Conservation (phyloP, 1,140 invertebrate genomes). For the Pseudomyrmex sp. region DNA sequence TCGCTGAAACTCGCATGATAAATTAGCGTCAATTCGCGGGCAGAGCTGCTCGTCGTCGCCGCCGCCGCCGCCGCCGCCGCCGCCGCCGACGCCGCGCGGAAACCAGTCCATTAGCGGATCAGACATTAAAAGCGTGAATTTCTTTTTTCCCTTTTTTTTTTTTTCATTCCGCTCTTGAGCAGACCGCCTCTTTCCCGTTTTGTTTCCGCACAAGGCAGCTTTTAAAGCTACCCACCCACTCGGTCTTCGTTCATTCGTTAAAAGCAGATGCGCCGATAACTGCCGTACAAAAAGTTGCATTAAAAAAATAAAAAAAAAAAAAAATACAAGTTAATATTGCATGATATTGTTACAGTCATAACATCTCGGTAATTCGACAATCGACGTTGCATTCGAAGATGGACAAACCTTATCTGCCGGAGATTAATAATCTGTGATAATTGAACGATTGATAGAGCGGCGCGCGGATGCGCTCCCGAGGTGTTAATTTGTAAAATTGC, state of each 20-base stretch:
- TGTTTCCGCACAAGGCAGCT: slow-evolving; percentile 31
- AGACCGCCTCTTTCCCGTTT: background rate
- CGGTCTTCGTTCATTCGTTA: slow-evolving; percentile 11
- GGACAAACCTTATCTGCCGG: slow-evolving; percentile 10
- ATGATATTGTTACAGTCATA: background rate
- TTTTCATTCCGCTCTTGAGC: too few species aligned
- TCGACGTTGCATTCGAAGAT: background rate
- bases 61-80: background rate
- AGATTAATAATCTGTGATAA: slow-evolving; percentile 49
- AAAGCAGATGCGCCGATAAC: slow-evolving; percentile 27
- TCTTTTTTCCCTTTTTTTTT: slow-evolving; percentile 15
- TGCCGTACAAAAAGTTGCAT: background rate
- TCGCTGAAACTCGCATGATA: slow-evolving; percentile 46
- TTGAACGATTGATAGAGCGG: background rate
- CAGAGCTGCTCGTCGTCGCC: slow-evolving; percentile 10
- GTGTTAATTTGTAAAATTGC: slow-evolving; percentile 20
- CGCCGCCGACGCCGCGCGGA: background rate
- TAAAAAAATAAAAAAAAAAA: background rate
- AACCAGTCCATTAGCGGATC: slow-evolving; percentile 57
- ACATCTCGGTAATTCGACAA: slow-evolving; percentile 3
- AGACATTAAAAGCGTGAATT: slow-evolving; percentile 56
- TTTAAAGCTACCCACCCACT: slow-evolving; percentile 25
- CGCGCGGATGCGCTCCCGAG: background rate
- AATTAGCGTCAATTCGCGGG: slow-evolving; percentile 59
- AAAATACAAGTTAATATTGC: slow-evolving; percentile 17